A percentile compares a stretch with the other conserved stretches of the same genome.
Conservation (phyloP, 2,113 vertebrate species). For the Seriola aureovittata region DNA sequence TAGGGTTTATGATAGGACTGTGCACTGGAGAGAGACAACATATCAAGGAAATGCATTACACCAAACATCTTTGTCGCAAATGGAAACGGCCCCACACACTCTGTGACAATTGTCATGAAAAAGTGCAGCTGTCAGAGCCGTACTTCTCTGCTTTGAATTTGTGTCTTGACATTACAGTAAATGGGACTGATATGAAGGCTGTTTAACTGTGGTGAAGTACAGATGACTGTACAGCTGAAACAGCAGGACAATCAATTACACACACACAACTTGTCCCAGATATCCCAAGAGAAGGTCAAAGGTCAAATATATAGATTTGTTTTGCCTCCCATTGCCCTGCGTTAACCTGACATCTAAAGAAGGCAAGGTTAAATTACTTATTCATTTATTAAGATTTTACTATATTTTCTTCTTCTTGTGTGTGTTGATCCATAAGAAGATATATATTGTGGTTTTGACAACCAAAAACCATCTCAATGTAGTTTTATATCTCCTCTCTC, state of each 20-base stretch:
- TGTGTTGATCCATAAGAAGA: too few species aligned
- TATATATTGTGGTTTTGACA: too few species aligned
- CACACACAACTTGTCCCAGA: too few species aligned
- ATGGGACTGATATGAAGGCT: constrained; percentile 43
- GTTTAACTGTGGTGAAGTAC: constrained; percentile 15
- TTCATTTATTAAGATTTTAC: too few species aligned
- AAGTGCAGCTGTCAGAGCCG: constrained; percentile 49
- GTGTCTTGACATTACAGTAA: constrained; percentile 56
- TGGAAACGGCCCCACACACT: constrained; percentile 55
- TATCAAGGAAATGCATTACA: constrained; percentile 68
- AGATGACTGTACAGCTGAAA: not conserved
- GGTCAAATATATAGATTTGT: not conserved
- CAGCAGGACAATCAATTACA: not conserved
- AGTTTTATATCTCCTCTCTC: too few species aligned
- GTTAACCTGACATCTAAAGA: not conserved
- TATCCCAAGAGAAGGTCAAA: not conserved
- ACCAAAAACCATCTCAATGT: too few species aligned
- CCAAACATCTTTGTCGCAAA: constrained; percentile 69
- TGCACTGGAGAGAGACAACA: constrained; percentile 74
- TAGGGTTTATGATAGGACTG: constrained; percentile 73
- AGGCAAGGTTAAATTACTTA: not conserved
- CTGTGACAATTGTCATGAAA: constrained; percentile 63
- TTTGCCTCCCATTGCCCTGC: not conserved
- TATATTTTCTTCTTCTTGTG: too few species aligned
- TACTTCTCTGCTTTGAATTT: constrained; percentile 52